A percentile compares a stretch with the other conserved stretches of the same genome.
Evolutionary conservation across 2,113 vertebrate genomes (phyloP).

Genomic region (Colinus virginianus): DNA sequence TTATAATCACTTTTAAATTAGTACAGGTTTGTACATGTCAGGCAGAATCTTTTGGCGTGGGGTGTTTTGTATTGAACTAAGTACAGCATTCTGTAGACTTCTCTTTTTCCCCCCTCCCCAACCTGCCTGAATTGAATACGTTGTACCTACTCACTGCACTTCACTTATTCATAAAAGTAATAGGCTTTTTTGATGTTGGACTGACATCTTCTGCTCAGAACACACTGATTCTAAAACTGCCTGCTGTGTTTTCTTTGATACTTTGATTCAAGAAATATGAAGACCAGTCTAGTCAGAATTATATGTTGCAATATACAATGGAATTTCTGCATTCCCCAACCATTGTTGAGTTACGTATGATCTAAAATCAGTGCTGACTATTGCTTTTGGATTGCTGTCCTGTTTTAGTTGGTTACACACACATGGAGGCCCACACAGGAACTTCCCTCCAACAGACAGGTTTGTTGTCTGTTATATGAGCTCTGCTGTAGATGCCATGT

Average conservation of each 20-base stretch:
- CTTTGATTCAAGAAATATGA: neutral
- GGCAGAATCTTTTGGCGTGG: slow-evolving; percentile 41
- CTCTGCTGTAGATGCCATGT: slow-evolving; percentile 79
- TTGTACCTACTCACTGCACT: slow-evolving; percentile 15
- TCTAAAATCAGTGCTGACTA: slow-evolving; percentile 22
- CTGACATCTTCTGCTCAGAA: slow-evolving; percentile 30
- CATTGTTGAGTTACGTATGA: neutral
- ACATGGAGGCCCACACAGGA: accelerated
- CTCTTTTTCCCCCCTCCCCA: neutral
- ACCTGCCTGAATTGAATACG: neutral
- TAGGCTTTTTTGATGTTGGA: slow-evolving; percentile 55
- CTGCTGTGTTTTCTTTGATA: neutral
- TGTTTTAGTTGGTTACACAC: neutral
- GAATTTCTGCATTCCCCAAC: neutral
- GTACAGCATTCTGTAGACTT: slow-evolving; percentile 35
- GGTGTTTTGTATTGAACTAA: neutral
- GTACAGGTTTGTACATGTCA: slow-evolving; percentile 42
- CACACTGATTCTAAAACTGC: neutral
- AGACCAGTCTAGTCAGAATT: neutral
- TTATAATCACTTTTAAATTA: slow-evolving; percentile 58
- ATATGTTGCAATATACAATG: neutral
- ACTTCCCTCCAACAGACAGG: neutral
- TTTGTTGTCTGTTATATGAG: slow-evolving; percentile 76
- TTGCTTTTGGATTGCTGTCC: slow-evolving; percentile 26
- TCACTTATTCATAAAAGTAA: slow-evolving; percentile 21